Conservation (phyloP, 2,888 invertebrate genomes). For the Colletes collaris region DNA sequence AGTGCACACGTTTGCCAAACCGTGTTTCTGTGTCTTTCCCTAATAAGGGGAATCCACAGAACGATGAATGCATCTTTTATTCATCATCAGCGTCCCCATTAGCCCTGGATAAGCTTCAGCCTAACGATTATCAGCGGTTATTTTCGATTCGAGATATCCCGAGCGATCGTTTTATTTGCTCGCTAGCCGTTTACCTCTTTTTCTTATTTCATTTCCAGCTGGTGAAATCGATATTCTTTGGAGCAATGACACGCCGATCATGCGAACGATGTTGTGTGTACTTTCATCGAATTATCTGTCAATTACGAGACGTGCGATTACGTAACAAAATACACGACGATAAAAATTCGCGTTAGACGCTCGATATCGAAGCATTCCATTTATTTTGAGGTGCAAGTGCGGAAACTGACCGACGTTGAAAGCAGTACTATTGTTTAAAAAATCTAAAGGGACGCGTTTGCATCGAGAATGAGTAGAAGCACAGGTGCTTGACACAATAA, state of each 20-base stretch:
- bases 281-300: conserved; percentile 7
- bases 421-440: too few species aligned
- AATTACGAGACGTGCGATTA: background rate
- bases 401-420: too few species aligned
- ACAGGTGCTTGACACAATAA: too few species aligned
- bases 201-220: conserved; percentile 50
- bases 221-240: conserved; percentile 62
- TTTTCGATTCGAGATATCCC: background rate
- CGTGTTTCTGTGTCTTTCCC: background rate
- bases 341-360: background rate
- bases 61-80: conserved; percentile 10
- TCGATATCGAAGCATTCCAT: background rate
- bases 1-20: background rate
- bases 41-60: background rate
- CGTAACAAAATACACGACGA: background rate
- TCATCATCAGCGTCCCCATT: conserved; percentile 9
- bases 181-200: conserved; percentile 28
- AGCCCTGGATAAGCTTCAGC: background rate
- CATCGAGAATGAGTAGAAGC: too few species aligned
- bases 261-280: background rate
- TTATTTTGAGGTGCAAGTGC: too few species aligned
- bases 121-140: conserved; percentile 38
- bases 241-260: conserved; percentile 72
- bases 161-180: background rate
- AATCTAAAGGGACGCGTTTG: too few species aligned